phyloP scores from a whole-genome alignment of 92 coral and sea anemone species.

The Anthopleura xanthogrammica region DNA sequence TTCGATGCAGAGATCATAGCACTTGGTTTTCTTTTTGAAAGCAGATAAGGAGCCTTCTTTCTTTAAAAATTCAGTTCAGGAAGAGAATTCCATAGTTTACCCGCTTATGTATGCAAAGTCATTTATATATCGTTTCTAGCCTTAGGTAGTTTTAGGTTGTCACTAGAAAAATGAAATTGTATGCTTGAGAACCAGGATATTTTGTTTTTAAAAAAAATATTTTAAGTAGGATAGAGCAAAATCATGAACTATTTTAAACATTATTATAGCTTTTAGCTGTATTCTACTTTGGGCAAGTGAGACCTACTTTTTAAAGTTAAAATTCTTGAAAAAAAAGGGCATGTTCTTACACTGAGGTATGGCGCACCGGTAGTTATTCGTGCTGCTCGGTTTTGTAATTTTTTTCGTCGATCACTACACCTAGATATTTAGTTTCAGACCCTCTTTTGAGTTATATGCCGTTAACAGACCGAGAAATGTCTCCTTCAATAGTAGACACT shows the following conservation, averaged over 20 bases:
- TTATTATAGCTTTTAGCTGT: conserved; percentile 34
- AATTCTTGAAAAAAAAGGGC: conserved; percentile 7
- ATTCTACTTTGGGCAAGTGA: conserved; percentile 16
- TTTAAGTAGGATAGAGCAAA: conserved; percentile 26
- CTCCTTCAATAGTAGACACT: conserved; percentile 23
- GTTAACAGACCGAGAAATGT: conserved; percentile 1
- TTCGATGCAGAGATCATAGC: too few species aligned
- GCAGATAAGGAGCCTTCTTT: not conserved
- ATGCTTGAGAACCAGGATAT: conserved; percentile 24
- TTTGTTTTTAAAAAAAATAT: conserved; percentile 20
- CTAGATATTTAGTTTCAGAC: conserved; percentile 36
- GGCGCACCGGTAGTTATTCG: conserved; percentile 37
- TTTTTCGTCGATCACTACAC: conserved; percentile 42
- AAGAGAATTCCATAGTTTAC: conserved; percentile 32
- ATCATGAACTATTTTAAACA: conserved; percentile 33
- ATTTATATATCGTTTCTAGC: conserved; percentile 30
- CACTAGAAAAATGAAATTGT: conserved; percentile 23
- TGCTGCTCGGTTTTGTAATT: conserved; percentile 45
- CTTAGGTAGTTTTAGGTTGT: conserved; percentile 29
- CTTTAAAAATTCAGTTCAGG: conserved; percentile 12
- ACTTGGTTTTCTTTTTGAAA: too few species aligned
- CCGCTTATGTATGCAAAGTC: conserved; percentile 39
- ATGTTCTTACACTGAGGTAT: conserved; percentile 21
- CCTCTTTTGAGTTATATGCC: conserved; percentile 6
- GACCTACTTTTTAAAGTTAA: conserved; percentile 21